phyloP scores from a whole-genome alignment of 2,888 invertebrate genomes.

The Agrilus mali region DNA sequence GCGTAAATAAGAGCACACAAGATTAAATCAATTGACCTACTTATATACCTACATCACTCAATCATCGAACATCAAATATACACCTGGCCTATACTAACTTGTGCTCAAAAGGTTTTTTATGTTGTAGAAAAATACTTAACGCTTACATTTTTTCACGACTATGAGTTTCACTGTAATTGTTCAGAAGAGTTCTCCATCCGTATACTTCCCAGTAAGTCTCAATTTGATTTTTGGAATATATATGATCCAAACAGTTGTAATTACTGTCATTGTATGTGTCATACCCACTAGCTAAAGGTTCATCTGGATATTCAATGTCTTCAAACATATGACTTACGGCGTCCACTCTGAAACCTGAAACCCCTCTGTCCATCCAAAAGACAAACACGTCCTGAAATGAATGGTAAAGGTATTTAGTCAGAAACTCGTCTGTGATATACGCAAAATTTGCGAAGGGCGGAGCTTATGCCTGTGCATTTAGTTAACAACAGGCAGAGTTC shows the following conservation, averaged over 20 bases:
- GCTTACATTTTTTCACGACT: conserved; percentile 28
- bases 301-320: conserved; percentile 26
- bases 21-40: no score
- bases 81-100: no score
- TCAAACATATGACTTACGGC: conserved; percentile 46
- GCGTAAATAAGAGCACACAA: no score
- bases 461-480: no score
- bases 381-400: conserved; percentile 45
- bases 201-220: conserved; percentile 52
- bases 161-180: conserved; percentile 36
- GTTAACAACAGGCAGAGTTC: no score
- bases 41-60: no score
- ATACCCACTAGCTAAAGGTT: conserved; percentile 25
- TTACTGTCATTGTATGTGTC: conserved; percentile 32
- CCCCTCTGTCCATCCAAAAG: conserved; percentile 72
- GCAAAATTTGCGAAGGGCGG: no score
- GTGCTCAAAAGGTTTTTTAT: no score
- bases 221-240: conserved; percentile 44
- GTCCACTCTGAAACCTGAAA: conserved; percentile 78
- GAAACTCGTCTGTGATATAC: no score
- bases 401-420: conserved; percentile 25
- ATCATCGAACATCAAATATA: no score
- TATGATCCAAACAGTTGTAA: conserved; percentile 46
- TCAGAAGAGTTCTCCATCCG: conserved; percentile 49
- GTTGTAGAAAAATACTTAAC: no score